A percentile compares a stretch with the other conserved stretches of the same genome.
phyloP scores from a whole-genome alignment of 2,797 vertebrate genomes.

The Momotus momota region DNA sequence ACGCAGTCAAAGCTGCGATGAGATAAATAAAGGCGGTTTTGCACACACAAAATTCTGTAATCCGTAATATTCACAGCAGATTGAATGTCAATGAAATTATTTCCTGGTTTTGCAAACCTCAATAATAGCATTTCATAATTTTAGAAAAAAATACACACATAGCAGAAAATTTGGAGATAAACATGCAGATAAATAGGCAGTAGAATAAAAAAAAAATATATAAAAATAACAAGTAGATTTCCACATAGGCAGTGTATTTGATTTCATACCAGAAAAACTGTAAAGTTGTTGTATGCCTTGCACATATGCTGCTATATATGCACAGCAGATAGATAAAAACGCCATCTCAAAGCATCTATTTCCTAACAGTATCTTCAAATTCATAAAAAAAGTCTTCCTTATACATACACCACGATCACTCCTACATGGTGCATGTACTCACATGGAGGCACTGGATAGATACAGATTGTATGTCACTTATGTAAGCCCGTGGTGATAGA shows the following conservation, averaged over 20 bases:
- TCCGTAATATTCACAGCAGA: not conserved
- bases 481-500: not conserved
- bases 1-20: slow-evolving; percentile 7
- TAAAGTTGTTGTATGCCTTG: not conserved
- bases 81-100: not conserved
- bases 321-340: not conserved
- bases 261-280: not conserved
- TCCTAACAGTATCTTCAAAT: not conserved
- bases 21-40: not conserved
- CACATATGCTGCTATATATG: not conserved
- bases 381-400: rapidly evolving
- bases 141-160: not conserved
- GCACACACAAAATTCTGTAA: not conserved
- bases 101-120: not conserved
- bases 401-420: not conserved
- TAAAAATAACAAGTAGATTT: not conserved
- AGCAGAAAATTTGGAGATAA: not conserved
- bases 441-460: not conserved
- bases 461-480: not conserved
- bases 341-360: not conserved
- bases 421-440: not conserved
- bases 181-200: not conserved
- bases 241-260: not conserved
- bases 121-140: not conserved
- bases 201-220: not conserved